A percentile compares a stretch with the other conserved stretches of the same genome.
These are phyloP conservation scores for Phortica okadai DNA, from an alignment of 2,888 invertebrate genomes.

Conservation along the genomic window DNA sequence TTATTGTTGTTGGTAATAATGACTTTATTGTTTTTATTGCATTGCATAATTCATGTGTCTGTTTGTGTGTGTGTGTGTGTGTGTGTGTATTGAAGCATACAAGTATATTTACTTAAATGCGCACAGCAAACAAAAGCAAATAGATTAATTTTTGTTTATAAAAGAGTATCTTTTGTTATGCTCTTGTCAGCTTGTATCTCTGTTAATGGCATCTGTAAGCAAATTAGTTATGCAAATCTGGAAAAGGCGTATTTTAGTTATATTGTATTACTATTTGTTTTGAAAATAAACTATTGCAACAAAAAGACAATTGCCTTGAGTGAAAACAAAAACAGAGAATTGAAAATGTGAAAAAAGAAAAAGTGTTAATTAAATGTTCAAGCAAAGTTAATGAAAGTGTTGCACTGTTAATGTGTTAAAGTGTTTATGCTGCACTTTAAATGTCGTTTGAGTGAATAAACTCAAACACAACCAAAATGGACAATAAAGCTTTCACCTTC, in stretches of 20 bases:
- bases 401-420: too few species aligned
- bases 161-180: conserved; percentile 31
- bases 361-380: too few species aligned
- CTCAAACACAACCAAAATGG: too few species aligned
- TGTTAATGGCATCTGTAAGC: neutral
- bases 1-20: neutral
- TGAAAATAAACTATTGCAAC: neutral
- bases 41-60: neutral
- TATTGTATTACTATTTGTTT: neutral
- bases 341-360: too few species aligned
- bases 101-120: conserved; percentile 44
- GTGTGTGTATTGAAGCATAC: conserved; percentile 48
- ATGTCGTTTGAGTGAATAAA: too few species aligned
- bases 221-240: conserved; percentile 22
- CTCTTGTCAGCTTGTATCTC: neutral
- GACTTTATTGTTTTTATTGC: neutral
- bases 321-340: too few species aligned
- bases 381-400: too few species aligned
- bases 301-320: neutral
- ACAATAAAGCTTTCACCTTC: too few species aligned
- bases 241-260: neutral
- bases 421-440: too few species aligned
- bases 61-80: too few species aligned
- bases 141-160: conserved; percentile 48
- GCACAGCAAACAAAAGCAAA: conserved; percentile 43